Evolutionary conservation across 2,888 invertebrate species (phyloP), one percentile per base, ranked within the genome.

Genomic region (Luperina testacea): DNA sequence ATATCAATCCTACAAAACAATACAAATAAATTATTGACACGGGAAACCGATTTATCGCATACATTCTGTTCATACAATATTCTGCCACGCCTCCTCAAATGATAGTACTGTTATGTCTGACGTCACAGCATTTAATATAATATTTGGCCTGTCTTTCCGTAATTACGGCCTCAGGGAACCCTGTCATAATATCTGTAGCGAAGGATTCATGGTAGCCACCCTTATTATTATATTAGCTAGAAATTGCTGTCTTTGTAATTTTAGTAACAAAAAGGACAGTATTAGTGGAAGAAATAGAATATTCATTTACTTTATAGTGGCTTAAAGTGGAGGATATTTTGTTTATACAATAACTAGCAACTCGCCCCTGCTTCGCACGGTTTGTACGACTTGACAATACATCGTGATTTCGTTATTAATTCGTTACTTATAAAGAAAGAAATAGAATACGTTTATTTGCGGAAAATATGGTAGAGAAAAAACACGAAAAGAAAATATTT

Each of bases 11-110:
- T 42, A 20, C 8, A 15, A 51, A 32, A 71, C 17, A 51, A 42
- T 8, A 51, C 24, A 53, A 77, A 72, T 78, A 51, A 83, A 68
- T 78, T 71, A 84, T 76, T 73, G 63, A 78, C 61, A 84, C 68
- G 81, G 45, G 85, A 85, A 80, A 74, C n/a, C 48, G 2, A 72
- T 80, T 78, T 64, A 63, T 77, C 63, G 13, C 24, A 24, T 24
- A 74, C 87, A 85, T 61, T 61, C 71, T 87, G 85, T 68, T 74
- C 61, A 67, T 77, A 75, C 38, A 63, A 42, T 76, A 65, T 84
- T 75, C 77, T 32, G 42, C 69, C 85, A 88, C 86, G 80, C 87
- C 88, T 78, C 32, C 48, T 42, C 42, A 80, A 83, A 88, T 87
- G 67, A 85, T 59, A 78, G 80, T 59, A 57, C 48, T 75, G 59